phyloP scores from a whole-genome alignment of 2,113 vertebrate genomes.

The Amia ocellicauda region DNA sequence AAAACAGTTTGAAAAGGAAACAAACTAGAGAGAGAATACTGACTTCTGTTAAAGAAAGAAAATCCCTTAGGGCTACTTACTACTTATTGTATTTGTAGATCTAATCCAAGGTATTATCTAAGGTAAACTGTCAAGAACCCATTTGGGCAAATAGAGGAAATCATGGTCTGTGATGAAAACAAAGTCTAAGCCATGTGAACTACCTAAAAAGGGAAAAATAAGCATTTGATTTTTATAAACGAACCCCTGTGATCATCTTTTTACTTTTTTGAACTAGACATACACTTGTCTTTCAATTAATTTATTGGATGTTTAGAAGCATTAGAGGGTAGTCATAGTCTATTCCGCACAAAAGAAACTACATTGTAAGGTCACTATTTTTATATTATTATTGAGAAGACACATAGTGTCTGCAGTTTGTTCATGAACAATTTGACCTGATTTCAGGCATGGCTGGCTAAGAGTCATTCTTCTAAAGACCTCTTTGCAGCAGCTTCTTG shows the following conservation, averaged over 20 bases:
- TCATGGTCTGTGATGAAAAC: too few relatives aligned
- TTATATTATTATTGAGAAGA: slow-evolving; percentile 29
- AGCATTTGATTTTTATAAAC: too few relatives aligned
- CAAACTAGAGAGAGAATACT: too few relatives aligned
- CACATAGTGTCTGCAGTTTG: slow-evolving; percentile 38
- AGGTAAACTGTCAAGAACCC: not conserved
- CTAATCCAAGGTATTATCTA: not conserved
- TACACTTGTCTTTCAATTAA: not conserved
- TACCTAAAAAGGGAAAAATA: too few relatives aligned
- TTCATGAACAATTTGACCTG: slow-evolving; percentile 49
- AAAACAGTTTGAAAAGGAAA: too few relatives aligned
- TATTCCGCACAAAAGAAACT: not conserved
- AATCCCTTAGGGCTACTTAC: not conserved
- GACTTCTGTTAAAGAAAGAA: too few relatives aligned
- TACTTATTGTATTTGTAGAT: not conserved
- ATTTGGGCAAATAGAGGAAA: not conserved
- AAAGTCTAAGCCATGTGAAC: too few relatives aligned
- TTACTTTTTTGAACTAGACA: not conserved
- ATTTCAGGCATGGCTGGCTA: slow-evolving; percentile 39
- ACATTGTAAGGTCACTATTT: not conserved
- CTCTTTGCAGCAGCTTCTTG: not conserved
- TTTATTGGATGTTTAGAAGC: not conserved
- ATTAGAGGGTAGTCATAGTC: too few relatives aligned
- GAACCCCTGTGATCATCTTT: not conserved
- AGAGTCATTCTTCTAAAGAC: not conserved